phyloP scores from a whole-genome alignment of 2,888 invertebrate species.

The Lasius platythorax region DNA sequence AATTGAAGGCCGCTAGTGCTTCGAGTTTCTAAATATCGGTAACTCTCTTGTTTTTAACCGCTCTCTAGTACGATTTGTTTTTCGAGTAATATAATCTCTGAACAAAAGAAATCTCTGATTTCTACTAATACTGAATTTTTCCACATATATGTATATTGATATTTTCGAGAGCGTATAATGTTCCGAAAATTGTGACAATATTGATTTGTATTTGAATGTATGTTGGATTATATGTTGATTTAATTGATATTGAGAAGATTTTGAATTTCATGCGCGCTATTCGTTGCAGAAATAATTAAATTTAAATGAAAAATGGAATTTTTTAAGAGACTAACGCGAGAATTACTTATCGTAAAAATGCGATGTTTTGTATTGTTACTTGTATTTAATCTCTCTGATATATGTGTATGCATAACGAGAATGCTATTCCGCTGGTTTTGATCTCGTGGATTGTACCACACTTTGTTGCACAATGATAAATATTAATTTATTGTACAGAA shows the following conservation, averaged over 20 bases:
- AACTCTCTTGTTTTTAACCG: neutral
- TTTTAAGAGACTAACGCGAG: neutral
- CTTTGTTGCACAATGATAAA: constrained; percentile 67
- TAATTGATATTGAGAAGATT: neutral
- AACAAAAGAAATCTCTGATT: neutral
- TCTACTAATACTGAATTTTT: neutral
- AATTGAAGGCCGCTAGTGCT: neutral
- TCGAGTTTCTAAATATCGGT: neutral
- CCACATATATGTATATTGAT: neutral
- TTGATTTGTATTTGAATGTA: neutral
- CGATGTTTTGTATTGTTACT: constrained; percentile 33
- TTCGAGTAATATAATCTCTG: neutral
- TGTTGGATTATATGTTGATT: neutral
- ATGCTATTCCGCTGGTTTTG: constrained; percentile 61
- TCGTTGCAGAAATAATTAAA: neutral
- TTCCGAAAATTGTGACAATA: neutral
- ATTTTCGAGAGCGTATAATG: neutral
- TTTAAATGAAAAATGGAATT: neutral
- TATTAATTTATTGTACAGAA: constrained; percentile 8
- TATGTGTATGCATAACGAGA: constrained; percentile 60
- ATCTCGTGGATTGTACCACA: constrained; percentile 44
- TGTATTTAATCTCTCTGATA: constrained; percentile 63
- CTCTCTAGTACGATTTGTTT: neutral
- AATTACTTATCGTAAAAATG: neutral
- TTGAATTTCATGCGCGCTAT: constrained; percentile 45